Percentiles rank a stretch among this genome's conserved stretches.
phyloP scores from a whole-genome alignment of 2,113 vertebrate species.

The Sceloporus tristichus region DNA sequence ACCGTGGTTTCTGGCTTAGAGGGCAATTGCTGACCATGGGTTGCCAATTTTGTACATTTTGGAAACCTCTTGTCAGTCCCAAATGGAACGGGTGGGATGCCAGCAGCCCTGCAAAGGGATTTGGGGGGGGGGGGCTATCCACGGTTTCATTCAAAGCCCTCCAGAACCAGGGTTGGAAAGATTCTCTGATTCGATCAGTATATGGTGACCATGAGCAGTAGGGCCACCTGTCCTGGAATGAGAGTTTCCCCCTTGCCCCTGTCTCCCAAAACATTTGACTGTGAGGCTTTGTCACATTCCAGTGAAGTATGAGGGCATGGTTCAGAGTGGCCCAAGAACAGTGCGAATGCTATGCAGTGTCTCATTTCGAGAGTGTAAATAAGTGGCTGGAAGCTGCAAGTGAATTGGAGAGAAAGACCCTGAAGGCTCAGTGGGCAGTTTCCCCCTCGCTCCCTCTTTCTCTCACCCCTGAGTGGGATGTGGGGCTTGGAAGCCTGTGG shows the following conservation, averaged over 20 bases:
- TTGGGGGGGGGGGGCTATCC: not conserved
- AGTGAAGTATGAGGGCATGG: no score
- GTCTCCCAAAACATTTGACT: not conserved
- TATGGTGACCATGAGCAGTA: no score
- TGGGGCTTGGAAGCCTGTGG: no score
- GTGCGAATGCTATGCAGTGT: rapidly evolving
- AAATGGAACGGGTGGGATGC: not conserved
- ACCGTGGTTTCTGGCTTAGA: not conserved
- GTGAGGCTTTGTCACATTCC: not conserved
- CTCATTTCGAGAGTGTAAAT: not conserved
- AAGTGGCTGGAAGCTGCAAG: not conserved
- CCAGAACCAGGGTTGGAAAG: not conserved
- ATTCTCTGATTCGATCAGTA: not conserved
- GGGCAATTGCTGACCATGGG: not conserved
- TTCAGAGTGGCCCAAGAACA: not conserved
- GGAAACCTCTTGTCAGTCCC: no score
- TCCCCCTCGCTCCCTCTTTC: no score
- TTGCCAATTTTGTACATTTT: not conserved
- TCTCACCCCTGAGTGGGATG: no score
- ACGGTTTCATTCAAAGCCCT: not conserved
- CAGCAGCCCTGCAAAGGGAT: no score
- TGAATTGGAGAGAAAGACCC: no score
- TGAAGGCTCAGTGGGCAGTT: no score
- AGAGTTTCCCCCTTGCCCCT: no score
- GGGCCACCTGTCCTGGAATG: no score